These are phyloP conservation scores for Poeciliopsis turrubarensis DNA, from an alignment of 2,113 vertebrate genomes.

Conservation along the genomic window DNA sequence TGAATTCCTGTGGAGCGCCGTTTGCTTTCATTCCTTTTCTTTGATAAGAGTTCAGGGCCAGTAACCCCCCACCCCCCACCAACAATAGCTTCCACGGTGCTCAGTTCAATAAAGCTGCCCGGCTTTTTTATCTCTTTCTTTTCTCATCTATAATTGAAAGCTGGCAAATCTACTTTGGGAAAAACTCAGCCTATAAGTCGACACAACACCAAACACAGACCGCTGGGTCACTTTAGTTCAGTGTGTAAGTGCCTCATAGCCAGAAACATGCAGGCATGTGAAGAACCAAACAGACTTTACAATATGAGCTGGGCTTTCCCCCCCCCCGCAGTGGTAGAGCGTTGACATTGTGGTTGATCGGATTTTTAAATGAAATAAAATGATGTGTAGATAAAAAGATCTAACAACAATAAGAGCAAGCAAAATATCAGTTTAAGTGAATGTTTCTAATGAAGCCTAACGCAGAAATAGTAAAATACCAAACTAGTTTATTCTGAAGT, in stretches of 20 bases:
- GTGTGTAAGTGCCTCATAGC: constrained; percentile 1
- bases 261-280: background rate
- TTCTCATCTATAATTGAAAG: constrained; percentile 62
- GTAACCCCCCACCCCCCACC: constrained; percentile 2
- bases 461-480: no score
- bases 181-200: constrained; percentile 34
- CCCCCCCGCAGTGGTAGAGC: background rate
- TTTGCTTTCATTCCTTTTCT: constrained; percentile 11
- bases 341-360: background rate
- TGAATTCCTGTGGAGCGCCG: background rate
- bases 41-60: constrained; percentile 35
- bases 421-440: background rate
- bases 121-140: constrained; percentile 19
- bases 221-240: constrained; percentile 8
- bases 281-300: background rate
- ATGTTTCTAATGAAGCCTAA: no score
- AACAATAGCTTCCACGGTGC: constrained; percentile 32
- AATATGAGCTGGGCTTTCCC: background rate
- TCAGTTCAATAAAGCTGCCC: constrained; percentile 35
- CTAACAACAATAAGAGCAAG: background rate
- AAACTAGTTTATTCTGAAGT: no score
- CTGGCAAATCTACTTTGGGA: constrained; percentile 39
- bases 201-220: constrained; percentile 34
- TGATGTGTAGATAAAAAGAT: background rate
- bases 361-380: background rate